Conservation (phyloP, 2,113 vertebrate genomes). For the Rhabdomys dilectus region DNA sequence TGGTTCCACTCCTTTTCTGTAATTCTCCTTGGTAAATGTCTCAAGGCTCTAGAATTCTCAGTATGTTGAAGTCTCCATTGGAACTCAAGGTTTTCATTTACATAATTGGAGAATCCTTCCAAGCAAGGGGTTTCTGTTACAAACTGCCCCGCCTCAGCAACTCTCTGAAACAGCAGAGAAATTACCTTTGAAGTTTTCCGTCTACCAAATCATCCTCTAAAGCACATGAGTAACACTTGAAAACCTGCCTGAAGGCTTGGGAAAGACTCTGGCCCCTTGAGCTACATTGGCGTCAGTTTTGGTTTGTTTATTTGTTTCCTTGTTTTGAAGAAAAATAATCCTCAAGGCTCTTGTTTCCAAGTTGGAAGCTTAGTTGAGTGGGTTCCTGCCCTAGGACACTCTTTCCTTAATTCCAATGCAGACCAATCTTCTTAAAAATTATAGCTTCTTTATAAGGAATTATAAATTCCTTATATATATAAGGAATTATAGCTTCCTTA, state of each 20-base stretch:
- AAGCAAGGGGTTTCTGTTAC: too few species aligned
- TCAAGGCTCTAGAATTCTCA: not conserved
- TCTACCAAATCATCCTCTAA: not conserved
- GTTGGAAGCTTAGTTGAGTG: not conserved
- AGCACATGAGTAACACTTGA: not conserved
- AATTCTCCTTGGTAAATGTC: not conserved
- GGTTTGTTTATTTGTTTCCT: not conserved
- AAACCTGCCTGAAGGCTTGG: not conserved
- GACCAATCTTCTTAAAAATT: not conserved
- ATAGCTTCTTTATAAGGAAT: too few species aligned
- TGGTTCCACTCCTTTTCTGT: not conserved
- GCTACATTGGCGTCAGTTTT: not conserved
- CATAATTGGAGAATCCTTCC: too few species aligned
- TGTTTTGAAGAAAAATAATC: not conserved
- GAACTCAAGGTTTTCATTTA: not conserved
- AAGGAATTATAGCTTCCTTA: too few species aligned
- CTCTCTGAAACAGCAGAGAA: not conserved
- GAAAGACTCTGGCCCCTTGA: not conserved
- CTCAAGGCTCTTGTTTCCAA: not conserved
- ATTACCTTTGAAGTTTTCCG: not conserved
- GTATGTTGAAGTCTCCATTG: not conserved
- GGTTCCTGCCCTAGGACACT: not conserved
- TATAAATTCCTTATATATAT: too few species aligned
- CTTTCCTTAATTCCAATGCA: not conserved
- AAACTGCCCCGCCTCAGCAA: not conserved